Conservation (phyloP, 2,797 vertebrate genomes). For the Sarcophilus harrisii region DNA sequence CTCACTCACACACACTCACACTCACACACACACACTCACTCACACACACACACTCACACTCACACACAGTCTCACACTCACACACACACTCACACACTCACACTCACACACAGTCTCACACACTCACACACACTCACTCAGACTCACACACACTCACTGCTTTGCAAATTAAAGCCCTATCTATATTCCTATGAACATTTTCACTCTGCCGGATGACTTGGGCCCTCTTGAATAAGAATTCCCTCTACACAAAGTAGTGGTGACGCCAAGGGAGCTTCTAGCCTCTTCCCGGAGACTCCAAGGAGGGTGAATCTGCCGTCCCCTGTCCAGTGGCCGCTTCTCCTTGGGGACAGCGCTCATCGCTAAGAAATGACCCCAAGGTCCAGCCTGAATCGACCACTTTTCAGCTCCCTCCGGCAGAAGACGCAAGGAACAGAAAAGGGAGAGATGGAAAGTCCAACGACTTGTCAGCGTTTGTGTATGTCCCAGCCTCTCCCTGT, state of each 20-base stretch:
- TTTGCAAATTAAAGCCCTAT: too few species aligned
- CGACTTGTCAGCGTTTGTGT: background rate
- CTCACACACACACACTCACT: background rate
- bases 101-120: background rate
- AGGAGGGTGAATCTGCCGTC: background rate
- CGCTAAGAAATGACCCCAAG: background rate
- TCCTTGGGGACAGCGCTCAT: background rate
- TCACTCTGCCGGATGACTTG: background rate
- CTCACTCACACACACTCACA: background rate
- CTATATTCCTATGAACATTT: background rate
- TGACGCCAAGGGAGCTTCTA: background rate
- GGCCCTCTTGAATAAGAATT: background rate
- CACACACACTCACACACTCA: background rate
- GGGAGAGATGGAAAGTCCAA: background rate
- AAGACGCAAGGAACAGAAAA: background rate
- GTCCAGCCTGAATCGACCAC: background rate
- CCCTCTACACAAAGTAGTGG: background rate
- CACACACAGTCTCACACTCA: too few species aligned
- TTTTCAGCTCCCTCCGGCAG: background rate
- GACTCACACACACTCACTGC: background rate
- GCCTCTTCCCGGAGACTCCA: background rate
- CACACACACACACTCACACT: too few species aligned
- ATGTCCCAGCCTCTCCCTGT: too few species aligned
- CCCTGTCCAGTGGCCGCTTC: background rate
- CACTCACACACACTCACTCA: background rate